A percentile compares a stretch with the other conserved stretches of the same genome.
phyloP scores from a whole-genome alignment of 2,113 vertebrate genomes.

The Paralichthys olivaceus region DNA sequence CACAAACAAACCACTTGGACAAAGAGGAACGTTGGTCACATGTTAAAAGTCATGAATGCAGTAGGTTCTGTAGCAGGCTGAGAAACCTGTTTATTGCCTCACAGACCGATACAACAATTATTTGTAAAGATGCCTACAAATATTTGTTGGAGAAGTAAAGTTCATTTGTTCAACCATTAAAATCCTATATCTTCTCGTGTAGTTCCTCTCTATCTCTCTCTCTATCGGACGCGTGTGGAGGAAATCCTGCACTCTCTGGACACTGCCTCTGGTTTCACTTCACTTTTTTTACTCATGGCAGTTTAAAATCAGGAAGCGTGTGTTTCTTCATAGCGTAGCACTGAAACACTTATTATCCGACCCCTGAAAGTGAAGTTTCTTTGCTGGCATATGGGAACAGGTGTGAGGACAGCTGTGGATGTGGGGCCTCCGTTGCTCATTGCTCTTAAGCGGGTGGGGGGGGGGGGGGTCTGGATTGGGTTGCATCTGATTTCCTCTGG shows the following conservation, averaged over 20 bases:
- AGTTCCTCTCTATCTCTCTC: constrained; percentile 18
- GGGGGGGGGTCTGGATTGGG: constrained; percentile 47
- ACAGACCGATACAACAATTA: not conserved
- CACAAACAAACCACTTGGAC: not conserved
- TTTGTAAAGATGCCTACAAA: not conserved
- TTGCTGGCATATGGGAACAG: constrained; percentile 60
- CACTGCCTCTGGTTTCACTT: constrained; percentile 71
- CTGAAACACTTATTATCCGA: not conserved
- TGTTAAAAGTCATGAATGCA: constrained; percentile 1
- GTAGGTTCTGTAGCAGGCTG: not conserved
- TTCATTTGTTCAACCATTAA: not conserved
- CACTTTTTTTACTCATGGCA: constrained; percentile 45
- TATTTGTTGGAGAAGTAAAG: not conserved
- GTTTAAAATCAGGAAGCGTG: constrained; percentile 73
- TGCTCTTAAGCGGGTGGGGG: constrained; percentile 43
- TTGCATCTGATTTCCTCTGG: constrained; percentile 72
- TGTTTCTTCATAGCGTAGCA: constrained; percentile 42
- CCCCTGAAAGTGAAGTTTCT: constrained; percentile 10
- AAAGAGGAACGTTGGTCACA: constrained; percentile 48
- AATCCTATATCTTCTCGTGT: constrained; percentile 7
- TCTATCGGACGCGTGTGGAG: constrained; percentile 49
- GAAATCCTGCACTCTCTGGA: constrained; percentile 62
- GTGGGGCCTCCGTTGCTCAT: constrained; percentile 54
- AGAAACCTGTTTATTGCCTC: not conserved
- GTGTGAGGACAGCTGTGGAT: constrained; percentile 74